Evolutionary conservation across 2,797 vertebrate species (phyloP).

Genomic region (Pyrocephalus nanus): DNA sequence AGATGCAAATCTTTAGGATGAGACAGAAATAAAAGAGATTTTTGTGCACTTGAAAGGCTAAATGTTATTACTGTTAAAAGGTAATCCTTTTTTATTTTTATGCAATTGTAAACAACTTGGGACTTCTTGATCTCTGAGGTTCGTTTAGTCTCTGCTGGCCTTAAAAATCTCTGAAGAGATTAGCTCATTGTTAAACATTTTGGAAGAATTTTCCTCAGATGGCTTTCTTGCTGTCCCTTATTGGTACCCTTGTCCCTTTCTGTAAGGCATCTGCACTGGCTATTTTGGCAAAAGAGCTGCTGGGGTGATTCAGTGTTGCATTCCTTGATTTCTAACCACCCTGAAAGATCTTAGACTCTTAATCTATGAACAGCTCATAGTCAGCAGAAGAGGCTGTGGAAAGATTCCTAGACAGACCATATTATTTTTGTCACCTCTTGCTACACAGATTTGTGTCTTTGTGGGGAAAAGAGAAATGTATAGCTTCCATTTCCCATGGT

Average conservation of each 20-base stretch:
- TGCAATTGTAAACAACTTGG: background rate
- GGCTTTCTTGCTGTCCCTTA: background rate
- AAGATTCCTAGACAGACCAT: background rate
- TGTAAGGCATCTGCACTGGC: background rate
- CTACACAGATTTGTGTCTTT: background rate
- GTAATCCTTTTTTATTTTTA: background rate
- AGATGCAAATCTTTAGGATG: background rate
- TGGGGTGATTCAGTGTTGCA: background rate
- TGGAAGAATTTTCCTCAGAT: background rate
- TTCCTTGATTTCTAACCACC: background rate
- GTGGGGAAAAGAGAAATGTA: background rate
- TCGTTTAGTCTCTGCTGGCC: background rate
- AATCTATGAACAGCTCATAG: background rate
- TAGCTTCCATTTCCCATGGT: conserved; percentile 3
- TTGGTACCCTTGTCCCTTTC: background rate
- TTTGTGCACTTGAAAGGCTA: background rate
- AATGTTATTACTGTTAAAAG: background rate
- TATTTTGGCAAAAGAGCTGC: background rate
- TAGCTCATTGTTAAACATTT: background rate
- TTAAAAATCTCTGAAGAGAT: background rate
- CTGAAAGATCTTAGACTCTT: background rate
- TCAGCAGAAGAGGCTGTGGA: background rate
- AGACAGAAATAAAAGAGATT: background rate
- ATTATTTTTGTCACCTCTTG: background rate
- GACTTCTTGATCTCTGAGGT: background rate